Percentiles rank a stretch among this genome's conserved stretches.
These are phyloP conservation scores for Aphidoletes aphidimyza DNA, from an alignment of 2,888 invertebrate species.

Conservation along the genomic window DNA sequence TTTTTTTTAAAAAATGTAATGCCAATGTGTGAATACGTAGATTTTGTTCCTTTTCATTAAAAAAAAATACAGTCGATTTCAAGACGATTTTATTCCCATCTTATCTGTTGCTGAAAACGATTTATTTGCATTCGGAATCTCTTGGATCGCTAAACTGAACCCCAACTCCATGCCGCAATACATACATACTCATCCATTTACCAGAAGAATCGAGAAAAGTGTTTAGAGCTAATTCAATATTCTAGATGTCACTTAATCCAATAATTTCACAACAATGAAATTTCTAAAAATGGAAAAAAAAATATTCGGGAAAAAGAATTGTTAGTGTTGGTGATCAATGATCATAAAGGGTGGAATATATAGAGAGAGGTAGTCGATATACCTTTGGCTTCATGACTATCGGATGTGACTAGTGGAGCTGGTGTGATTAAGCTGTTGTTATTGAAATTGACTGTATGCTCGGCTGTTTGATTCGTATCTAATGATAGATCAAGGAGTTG, in stretches of 20 bases:
- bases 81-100: not conserved
- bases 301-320: too few relatives aligned
- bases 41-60: not conserved
- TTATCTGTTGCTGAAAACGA: not conserved
- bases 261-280: constrained; percentile 55
- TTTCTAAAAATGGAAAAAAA: constrained; percentile 39
- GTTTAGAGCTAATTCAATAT: constrained; percentile 32
- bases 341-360: not conserved
- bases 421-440: constrained; percentile 59
- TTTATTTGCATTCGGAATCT: not conserved
- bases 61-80: not conserved
- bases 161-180: not conserved
- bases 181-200: not conserved
- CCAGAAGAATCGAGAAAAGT: not conserved
- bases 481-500: constrained; percentile 66
- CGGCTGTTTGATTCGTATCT: constrained; percentile 65
- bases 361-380: too few relatives aligned
- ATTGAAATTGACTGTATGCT: constrained; percentile 59
- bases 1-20: not conserved
- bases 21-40: not conserved
- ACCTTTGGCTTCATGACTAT: constrained; percentile 65
- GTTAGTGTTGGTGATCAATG: not conserved
- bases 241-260: constrained; percentile 52
- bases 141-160: not conserved
- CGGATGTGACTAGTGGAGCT: constrained; percentile 67